A percentile compares a stretch with the other conserved stretches of the same genome.
These are phyloP conservation scores for Sebastes hubbsi DNA, from an alignment of 2,797 vertebrate species.

Conservation along the genomic window DNA sequence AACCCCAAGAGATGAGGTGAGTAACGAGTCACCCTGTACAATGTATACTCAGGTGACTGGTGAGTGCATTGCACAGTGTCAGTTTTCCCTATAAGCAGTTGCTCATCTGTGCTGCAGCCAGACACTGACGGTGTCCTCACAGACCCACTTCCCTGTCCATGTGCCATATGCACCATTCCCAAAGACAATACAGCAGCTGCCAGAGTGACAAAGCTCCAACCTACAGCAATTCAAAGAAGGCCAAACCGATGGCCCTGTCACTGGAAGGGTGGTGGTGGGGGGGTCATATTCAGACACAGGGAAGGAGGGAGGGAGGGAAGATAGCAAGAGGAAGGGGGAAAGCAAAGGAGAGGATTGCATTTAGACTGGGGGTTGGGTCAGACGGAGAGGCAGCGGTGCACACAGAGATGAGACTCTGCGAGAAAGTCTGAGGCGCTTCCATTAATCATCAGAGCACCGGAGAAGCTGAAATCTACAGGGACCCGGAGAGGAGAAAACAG, in stretches of 20 bases:
- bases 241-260: constrained; percentile 51
- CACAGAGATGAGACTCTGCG: constrained; percentile 48
- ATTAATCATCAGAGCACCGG: constrained; percentile 71
- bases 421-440: constrained; percentile 55
- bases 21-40: not conserved
- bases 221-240: constrained; percentile 59
- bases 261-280: constrained; percentile 35
- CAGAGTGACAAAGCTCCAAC: constrained; percentile 69
- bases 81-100: constrained; percentile 18
- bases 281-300: constrained; percentile 41
- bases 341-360: constrained; percentile 16
- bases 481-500: constrained; percentile 40
- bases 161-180: constrained; percentile 72
- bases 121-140: constrained; percentile 29
- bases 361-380: constrained; percentile 50
- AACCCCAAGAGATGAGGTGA: not conserved
- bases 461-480: constrained; percentile 58
- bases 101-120: constrained; percentile 19
- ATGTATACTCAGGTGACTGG: constrained; percentile 11
- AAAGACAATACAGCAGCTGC: constrained; percentile 82
- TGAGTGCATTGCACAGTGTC: constrained; percentile 18
- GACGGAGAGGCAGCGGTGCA: constrained; percentile 20
- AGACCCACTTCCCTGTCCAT: constrained; percentile 57
- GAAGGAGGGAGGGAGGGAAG: constrained; percentile 20
- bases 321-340: not conserved